These are phyloP conservation scores for Orchestes rusci DNA, from an alignment of 2,888 invertebrate genomes.

Conservation along the genomic window DNA sequence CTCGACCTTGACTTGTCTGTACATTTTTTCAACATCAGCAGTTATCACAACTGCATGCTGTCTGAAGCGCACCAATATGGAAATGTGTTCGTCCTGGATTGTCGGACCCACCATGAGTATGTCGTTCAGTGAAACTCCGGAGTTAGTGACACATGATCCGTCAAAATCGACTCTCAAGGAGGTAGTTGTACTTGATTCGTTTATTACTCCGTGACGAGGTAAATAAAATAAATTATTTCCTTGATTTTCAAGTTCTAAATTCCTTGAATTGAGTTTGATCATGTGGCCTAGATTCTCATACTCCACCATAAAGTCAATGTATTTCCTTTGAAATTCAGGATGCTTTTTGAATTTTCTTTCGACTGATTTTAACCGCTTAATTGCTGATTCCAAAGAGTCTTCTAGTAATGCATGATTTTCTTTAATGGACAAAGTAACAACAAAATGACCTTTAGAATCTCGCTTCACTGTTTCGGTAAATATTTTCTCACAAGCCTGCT, in stretches of 20 bases:
- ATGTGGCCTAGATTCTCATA: constrained; percentile 6
- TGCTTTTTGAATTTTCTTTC: constrained; percentile 7
- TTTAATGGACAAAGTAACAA: not conserved
- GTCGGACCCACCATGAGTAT: not conserved
- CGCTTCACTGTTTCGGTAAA: constrained; percentile 1
- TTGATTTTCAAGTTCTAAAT: not conserved
- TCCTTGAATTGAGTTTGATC: not conserved
- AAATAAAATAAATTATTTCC: constrained; percentile 3
- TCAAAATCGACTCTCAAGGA: constrained; percentile 15
- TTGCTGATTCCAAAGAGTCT: not conserved
- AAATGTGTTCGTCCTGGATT: constrained; percentile 3
- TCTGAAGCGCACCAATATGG: not conserved
- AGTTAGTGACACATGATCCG: constrained; percentile 3
- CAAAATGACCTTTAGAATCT: constrained; percentile 1
- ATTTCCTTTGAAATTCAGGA: constrained; percentile 2
- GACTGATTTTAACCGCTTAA: constrained; percentile 3
- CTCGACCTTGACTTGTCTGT: not conserved
- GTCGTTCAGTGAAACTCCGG: constrained; percentile 13
- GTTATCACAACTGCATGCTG: not conserved
- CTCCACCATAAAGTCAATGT: constrained; percentile 1
- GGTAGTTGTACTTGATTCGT: constrained; percentile 8
- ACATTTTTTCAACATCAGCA: not conserved
- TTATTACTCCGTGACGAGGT: constrained; percentile 3
- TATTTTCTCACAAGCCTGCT: constrained; percentile 7
- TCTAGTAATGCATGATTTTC: not conserved